A percentile compares a stretch with the other conserved stretches of the same genome.
Evolutionary conservation across 2,888 invertebrate species (phyloP).

Genomic region (Ernsta delagoae): DNA sequence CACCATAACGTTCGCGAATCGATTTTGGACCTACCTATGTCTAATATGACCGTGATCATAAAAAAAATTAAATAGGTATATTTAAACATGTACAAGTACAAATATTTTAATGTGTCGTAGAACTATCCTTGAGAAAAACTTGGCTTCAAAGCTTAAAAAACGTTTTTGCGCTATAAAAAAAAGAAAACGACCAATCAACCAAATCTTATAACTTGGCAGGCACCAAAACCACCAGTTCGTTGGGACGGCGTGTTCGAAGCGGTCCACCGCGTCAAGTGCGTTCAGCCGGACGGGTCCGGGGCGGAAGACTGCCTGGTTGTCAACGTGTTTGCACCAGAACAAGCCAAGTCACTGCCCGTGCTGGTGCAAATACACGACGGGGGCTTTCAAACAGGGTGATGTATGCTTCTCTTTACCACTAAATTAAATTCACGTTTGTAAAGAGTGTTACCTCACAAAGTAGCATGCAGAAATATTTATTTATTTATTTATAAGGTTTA

Average conservation of each 20-base stretch:
- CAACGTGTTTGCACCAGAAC: constrained; percentile 69
- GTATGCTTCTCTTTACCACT: not conserved
- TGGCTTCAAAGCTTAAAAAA: no score
- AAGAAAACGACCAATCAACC: not conserved
- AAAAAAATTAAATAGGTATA: no score
- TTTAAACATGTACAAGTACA: no score
- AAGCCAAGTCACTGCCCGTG: constrained; percentile 55
- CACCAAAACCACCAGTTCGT: constrained; percentile 57
- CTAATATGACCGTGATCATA: no score
- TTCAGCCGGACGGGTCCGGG: constrained; percentile 59
- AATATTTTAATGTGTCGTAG: no score
- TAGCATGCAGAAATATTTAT: no score
- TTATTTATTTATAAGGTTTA: not conserved
- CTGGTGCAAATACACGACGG: constrained; percentile 78
- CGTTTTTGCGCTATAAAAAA: no score
- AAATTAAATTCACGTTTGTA: no score
- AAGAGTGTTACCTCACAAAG: no score
- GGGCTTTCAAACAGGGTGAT: constrained; percentile 68
- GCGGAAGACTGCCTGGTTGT: constrained; percentile 74
- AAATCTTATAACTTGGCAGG: constrained; percentile 48
- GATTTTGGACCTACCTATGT: no score
- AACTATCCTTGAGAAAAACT: no score
- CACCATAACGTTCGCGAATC: no score
- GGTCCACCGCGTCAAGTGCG: constrained; percentile 66
- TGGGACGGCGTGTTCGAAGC: constrained; percentile 79